These are phyloP conservation scores for Urocolius indicus DNA, from an alignment of 2,113 vertebrate species.

Conservation along the genomic window DNA sequence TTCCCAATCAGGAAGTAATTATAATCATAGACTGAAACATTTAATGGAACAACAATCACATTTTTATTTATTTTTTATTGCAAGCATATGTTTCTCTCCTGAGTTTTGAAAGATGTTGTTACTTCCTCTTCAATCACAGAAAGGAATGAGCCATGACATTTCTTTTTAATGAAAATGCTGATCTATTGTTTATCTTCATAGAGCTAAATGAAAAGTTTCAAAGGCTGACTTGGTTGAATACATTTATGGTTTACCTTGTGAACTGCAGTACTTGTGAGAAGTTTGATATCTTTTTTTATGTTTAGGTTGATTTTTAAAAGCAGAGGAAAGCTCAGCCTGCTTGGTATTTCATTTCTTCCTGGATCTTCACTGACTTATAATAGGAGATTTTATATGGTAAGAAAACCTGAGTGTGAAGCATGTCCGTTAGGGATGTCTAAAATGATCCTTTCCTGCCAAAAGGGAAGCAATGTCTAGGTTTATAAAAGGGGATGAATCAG, in stretches of 20 bases:
- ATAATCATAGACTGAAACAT: conserved; percentile 36
- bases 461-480: background rate
- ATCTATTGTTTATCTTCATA: conserved; percentile 17
- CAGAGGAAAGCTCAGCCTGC: background rate
- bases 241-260: background rate
- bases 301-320: background rate
- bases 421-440: background rate
- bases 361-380: background rate
- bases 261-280: background rate
- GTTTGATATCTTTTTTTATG: background rate
- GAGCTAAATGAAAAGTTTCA: conserved; percentile 39
- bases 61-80: conserved; percentile 53
- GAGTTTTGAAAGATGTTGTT: conserved; percentile 49
- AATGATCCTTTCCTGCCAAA: background rate
- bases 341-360: background rate
- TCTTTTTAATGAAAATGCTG: conserved; percentile 63
- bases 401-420: background rate
- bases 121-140: conserved; percentile 38
- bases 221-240: conserved; percentile 1
- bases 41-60: conserved; percentile 38
- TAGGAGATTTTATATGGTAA: background rate
- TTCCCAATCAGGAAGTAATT: conserved; percentile 40
- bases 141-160: conserved; percentile 59
- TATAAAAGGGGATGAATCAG: background rate
- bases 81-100: conserved; percentile 26